A percentile compares a stretch with the other conserved stretches of the same genome.
Evolutionary conservation across 2,888 invertebrate species (phyloP).

Genomic region (Aporophyla lueneburgensis): DNA sequence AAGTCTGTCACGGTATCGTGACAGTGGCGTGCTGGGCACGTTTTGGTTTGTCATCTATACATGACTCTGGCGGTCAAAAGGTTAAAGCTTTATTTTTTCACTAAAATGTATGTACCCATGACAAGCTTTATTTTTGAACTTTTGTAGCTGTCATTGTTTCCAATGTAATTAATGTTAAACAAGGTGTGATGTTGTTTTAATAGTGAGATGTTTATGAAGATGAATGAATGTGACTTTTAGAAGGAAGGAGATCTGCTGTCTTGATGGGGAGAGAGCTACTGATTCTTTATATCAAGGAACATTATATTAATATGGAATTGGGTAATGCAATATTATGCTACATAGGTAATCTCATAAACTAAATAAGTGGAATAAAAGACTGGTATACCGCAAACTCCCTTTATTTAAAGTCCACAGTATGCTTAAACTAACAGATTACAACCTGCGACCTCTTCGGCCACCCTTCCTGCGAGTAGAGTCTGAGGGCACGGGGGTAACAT

Average conservation of each 20-base stretch:
- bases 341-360: not conserved
- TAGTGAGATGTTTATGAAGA: not conserved
- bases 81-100: too few relatives aligned
- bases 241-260: not conserved
- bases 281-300: not conserved
- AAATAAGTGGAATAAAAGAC: constrained; percentile 69
- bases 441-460: constrained; percentile 99
- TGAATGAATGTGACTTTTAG: not conserved
- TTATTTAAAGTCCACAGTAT: constrained; percentile 86
- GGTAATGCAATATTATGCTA: not conserved
- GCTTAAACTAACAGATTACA: constrained; percentile 93
- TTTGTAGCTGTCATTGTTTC: too few relatives aligned
- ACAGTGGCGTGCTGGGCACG: too few relatives aligned
- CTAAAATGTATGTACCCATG: too few relatives aligned
- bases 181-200: too few relatives aligned
- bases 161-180: too few relatives aligned
- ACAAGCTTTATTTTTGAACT: too few relatives aligned
- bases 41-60: too few relatives aligned
- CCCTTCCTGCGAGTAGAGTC: constrained; percentile 99
- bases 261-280: not conserved
- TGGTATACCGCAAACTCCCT: constrained; percentile 80
- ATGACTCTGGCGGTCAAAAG: too few relatives aligned
- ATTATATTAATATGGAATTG: not conserved
- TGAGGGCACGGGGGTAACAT: constrained; percentile 99
- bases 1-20: too few relatives aligned